Percentiles rank a stretch among this genome's conserved stretches.
phyloP scores from a whole-genome alignment of 2,797 vertebrate species.

The Enteromius thamalakanensis region DNA sequence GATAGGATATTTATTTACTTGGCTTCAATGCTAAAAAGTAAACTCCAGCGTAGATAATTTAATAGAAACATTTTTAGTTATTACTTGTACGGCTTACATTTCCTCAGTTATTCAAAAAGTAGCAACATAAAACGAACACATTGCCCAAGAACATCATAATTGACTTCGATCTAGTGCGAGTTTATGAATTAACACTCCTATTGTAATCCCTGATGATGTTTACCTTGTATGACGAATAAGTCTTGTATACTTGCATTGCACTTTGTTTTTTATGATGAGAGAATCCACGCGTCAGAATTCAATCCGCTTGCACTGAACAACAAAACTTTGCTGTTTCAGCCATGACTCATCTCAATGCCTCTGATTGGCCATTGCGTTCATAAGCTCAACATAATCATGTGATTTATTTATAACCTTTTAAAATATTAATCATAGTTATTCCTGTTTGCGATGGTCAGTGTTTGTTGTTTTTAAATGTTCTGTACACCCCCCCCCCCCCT shows the following conservation, averaged over 20 bases:
- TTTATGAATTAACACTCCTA: too few species aligned
- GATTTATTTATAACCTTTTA: not conserved
- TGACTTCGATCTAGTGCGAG: too few species aligned
- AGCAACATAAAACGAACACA: too few species aligned
- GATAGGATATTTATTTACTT: too few species aligned
- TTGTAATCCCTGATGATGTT: too few species aligned
- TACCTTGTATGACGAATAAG: too few species aligned
- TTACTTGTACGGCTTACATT: too few species aligned
- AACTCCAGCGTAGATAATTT: too few species aligned
- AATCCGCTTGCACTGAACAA: not conserved
- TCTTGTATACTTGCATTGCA: not conserved
- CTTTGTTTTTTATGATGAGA: not conserved
- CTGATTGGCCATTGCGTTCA: not conserved
- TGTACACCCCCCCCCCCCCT: not conserved
- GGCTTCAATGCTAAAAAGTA: too few species aligned
- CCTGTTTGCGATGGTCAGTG: not conserved
- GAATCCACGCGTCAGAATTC: not conserved
- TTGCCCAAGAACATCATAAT: too few species aligned
- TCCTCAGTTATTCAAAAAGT: too few species aligned
- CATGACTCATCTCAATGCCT: not conserved
- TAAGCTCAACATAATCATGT: not conserved
- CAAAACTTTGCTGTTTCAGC: not conserved
- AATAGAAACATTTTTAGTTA: too few species aligned
- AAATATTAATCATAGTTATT: not conserved
- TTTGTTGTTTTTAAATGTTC: not conserved